Evolutionary conservation across 2,113 vertebrate genomes (phyloP).

Genomic region (Cavia aperea): DNA sequence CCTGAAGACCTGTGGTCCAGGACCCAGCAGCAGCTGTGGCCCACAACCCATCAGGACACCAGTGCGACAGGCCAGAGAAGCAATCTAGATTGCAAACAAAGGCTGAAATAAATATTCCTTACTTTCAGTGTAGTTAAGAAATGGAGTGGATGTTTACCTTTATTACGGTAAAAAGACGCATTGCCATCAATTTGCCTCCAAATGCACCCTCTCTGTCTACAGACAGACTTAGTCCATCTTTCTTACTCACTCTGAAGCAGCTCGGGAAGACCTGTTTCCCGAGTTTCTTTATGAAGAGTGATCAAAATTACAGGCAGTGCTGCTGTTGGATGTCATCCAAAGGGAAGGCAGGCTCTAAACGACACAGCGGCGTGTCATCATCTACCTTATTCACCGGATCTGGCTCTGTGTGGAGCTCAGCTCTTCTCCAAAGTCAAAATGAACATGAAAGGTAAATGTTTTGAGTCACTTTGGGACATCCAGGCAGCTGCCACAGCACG

Average conservation of each 20-base stretch:
- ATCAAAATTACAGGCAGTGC: background rate
- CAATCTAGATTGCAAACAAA: background rate
- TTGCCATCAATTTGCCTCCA: background rate
- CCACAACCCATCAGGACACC: background rate
- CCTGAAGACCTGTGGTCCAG: background rate
- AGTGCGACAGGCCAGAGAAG: background rate
- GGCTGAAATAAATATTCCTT: rapidly evolving
- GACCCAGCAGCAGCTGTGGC: background rate
- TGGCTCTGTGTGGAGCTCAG: background rate
- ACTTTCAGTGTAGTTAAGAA: background rate
- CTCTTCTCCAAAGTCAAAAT: background rate
- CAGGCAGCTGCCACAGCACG: background rate
- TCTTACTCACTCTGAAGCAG: background rate
- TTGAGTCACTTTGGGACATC: background rate
- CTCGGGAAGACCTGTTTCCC: background rate
- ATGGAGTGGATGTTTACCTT: too few species aligned
- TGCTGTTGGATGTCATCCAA: too few species aligned
- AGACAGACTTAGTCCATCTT: background rate
- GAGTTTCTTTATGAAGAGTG: background rate
- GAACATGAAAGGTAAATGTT: background rate
- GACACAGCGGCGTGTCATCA: background rate
- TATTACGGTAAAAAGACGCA: background rate
- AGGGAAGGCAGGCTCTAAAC: background rate
- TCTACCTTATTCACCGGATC: background rate
- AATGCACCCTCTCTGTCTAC: background rate